Evolutionary conservation across 2,888 invertebrate genomes (phyloP), one percentile per base, ranked within the genome.

Genomic region (Drosophila pseudotalamancana): DNA sequence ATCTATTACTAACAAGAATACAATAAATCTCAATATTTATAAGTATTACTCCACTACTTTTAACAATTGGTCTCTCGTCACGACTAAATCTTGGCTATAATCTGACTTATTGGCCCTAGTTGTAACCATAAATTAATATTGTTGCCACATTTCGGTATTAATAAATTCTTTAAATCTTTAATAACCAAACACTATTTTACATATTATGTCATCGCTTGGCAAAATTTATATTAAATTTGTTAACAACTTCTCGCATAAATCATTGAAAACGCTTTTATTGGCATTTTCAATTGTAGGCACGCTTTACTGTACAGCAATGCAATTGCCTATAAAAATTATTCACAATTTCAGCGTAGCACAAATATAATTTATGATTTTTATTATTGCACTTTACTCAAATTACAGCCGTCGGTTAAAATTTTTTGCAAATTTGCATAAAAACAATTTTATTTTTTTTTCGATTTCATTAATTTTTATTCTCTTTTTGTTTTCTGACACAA

Each of bases 321-420:
- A 51, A 46, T 40, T 9, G 27, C 4, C 14, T 25, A 12, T 34
- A 6, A 45, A 37, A 34, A 43, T 39, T 50, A 48, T 54, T 39
- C 48, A 45, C 19, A 45, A 46, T 32, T 53, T 56, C 51, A 2
- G 48, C 48, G 70, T 48, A 34, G 37, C 70, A 51, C 32, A 32
- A 54, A 45, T 37, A 27, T 11, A 8, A 21, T 35, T 21, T 55
- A 14, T n/a, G 8, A 25, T 25, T 34, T 23, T 31, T 35, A 34
- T 61, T 32, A 9, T 35, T 62, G 43, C 70, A 75, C 62, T 59
- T 62, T 16, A 63, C 43, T 73, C 60, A 31, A 57, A 54, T 76
- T 61, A 40, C 72, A 51, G 23, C 6, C 37, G 37, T 5, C 43
- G 6, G 16, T 31, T 45, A 14, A 6, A 19, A 12, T 34, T 23